phyloP scores from a whole-genome alignment of 2,113 vertebrate genomes.

The Mystacornis crossleyi region DNA sequence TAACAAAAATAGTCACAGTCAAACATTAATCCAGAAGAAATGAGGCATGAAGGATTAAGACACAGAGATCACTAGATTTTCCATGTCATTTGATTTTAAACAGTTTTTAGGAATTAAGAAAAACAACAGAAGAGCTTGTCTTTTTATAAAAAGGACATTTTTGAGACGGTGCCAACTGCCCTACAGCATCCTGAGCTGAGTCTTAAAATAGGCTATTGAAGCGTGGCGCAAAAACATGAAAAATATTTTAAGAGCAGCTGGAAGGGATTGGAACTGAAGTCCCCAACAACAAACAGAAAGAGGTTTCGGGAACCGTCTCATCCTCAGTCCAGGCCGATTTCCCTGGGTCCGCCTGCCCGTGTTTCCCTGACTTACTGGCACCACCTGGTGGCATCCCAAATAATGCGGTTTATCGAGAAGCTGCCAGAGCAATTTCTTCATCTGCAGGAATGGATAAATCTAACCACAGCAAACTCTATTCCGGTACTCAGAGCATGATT shows the following conservation, averaged over 20 bases:
- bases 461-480: neutral
- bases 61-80: neutral
- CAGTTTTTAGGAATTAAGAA: neutral
- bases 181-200: neutral
- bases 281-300: neutral
- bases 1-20: neutral
- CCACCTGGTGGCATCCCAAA: slow-evolving; percentile 36
- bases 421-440: neutral
- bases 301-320: neutral
- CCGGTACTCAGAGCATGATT: fast-evolving
- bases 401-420: neutral
- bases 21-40: slow-evolving; percentile 4
- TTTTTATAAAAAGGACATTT: neutral
- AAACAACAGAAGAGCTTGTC: neutral
- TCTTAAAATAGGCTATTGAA: neutral
- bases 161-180: slow-evolving; percentile 23
- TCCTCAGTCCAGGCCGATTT: fast-evolving
- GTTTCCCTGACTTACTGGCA: slow-evolving; percentile 2
- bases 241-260: neutral
- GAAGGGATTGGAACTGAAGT: neutral
- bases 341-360: fast-evolving
- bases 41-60: slow-evolving; percentile 9
- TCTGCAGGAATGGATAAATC: neutral
- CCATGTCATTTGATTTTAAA: neutral
- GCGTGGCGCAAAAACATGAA: fast-evolving